Base-by-base conservation (phyloP, 2,113 vertebrate species). In the Kryptolebias marmoratus region DNA sequence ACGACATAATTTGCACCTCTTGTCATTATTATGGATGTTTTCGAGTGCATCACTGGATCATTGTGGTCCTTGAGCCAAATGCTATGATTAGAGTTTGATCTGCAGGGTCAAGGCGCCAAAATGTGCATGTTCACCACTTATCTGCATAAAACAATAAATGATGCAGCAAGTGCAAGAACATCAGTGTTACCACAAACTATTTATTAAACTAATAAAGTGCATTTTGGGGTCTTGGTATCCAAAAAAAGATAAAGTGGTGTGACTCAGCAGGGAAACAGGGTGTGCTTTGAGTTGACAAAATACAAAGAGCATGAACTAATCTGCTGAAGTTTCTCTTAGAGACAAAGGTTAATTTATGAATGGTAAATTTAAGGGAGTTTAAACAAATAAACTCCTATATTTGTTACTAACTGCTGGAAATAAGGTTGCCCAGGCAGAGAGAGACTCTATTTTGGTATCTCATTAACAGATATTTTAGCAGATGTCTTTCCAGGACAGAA, bases 381-480 rank as follows among this genome's bases (percentile, higher is more conserved):
- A 45, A 42, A 47, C 15, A 58, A 16, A 55, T 61, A 8, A 0
- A 49, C 45, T 30, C 28, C 22, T 39, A 14, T 1, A 27, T 22
- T 55, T 12, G 59, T 30, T 30, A 61, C 56, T 74, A 2, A 39
- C 52, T 39, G 45, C 70, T 65, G 48, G 71, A 30, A 48, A 31
- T 42, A 50, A 27, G n/a, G 44, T 78, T 68, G 48, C 11, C 50
- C 73, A 57, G 65, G 67, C 32, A 44, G 28, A 50, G 57, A 50
- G 54, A 72, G 10, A 49, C 11, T 62, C 47, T 45, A 48, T 60
- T 85, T 76, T 32, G 64, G 39, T 56, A 78, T 85, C 68, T 86
- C 81, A 89, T 91, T 90, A 86, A 74, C 66, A 58, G 62, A 68
- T 78, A 78, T 59, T 71, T 81, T 78, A 86, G 63, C 71, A 64